These are phyloP conservation scores for Micromys minutus DNA, from an alignment of 2,113 vertebrate species.

Conservation along the genomic window DNA sequence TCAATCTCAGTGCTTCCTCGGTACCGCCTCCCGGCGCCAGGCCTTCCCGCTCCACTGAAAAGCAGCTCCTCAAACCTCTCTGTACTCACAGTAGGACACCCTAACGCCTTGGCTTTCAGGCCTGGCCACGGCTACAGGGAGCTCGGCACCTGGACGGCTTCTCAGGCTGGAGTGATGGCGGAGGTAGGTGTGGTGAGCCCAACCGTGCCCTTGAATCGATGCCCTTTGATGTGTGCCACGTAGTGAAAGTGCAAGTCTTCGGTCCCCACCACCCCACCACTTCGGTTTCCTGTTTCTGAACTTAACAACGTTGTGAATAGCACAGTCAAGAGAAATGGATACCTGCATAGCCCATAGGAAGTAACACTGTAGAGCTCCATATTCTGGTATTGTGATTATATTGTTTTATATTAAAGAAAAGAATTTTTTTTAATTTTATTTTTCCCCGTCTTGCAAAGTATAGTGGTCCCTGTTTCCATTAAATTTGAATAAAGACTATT, in stretches of 20 bases:
- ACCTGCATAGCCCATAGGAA: constrained; percentile 85
- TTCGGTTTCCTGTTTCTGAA: constrained; percentile 85
- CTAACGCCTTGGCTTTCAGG: constrained; percentile 65
- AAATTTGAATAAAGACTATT: constrained; percentile 92
- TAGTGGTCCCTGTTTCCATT: constrained; percentile 89
- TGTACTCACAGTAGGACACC: constrained; percentile 67
- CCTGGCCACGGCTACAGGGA: constrained; percentile 75
- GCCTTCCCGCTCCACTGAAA: constrained; percentile 79
- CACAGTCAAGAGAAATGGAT: constrained; percentile 84
- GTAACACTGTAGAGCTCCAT: constrained; percentile 85
- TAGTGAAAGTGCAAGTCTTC: constrained; percentile 89
- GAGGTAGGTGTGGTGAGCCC: constrained; percentile 84
- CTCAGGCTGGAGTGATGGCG: constrained; percentile 81
- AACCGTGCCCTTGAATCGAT: constrained; percentile 80
- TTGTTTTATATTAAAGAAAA: constrained; percentile 88
- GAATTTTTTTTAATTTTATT: constrained; percentile 86
- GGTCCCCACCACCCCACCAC: constrained; percentile 86
- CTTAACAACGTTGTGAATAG: constrained; percentile 87
- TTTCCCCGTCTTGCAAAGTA: constrained; percentile 89
- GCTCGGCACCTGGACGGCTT: constrained; percentile 63
- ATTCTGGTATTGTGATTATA: constrained; percentile 90
- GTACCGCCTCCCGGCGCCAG: constrained; percentile 68
- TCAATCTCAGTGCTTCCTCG: constrained; percentile 79
- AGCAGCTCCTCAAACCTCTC: constrained; percentile 50
- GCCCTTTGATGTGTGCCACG: constrained; percentile 87